Conservation (phyloP, 1,140 invertebrate species). For the Atta colombica region DNA sequence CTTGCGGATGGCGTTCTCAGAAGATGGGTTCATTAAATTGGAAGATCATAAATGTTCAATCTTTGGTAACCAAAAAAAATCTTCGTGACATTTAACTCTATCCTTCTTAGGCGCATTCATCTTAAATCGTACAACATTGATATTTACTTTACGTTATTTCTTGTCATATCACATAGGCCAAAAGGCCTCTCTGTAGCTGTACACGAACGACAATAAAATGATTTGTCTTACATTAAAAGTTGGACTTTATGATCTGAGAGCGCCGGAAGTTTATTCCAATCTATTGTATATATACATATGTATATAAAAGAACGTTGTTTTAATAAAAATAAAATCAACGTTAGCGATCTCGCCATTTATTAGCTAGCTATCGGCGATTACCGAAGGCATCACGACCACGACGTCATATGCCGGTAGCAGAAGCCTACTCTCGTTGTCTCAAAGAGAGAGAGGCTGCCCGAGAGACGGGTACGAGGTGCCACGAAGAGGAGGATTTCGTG, state of each 20-base stretch:
- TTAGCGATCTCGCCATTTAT: not conserved
- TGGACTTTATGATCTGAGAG: slow-evolving; percentile 33
- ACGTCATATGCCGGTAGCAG: slow-evolving; percentile 34
- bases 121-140: slow-evolving; percentile 32
- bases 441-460: slow-evolving; percentile 39
- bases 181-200: slow-evolving; percentile 24
- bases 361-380: slow-evolving; percentile 15
- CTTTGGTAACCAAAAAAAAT: slow-evolving; percentile 49
- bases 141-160: slow-evolving; percentile 39
- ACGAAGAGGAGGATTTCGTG: slow-evolving; percentile 76
- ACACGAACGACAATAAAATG: slow-evolving; percentile 52
- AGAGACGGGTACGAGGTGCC: slow-evolving; percentile 60
- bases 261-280: slow-evolving; percentile 34
- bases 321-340: not conserved
- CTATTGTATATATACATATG: not conserved
- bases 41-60: slow-evolving; percentile 74
- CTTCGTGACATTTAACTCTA: not conserved
- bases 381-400: slow-evolving; percentile 31
- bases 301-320: not conserved
- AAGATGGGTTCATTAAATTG: slow-evolving; percentile 67
- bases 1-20: slow-evolving; percentile 48
- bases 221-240: slow-evolving; percentile 52
- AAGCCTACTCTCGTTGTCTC: slow-evolving; percentile 37
- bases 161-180: slow-evolving; percentile 31
- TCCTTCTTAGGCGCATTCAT: not conserved